Percentiles rank a stretch among this genome's conserved stretches.
Evolutionary conservation across 2,888 invertebrate genomes (phyloP).

Genomic region (Cephus spinipes): DNA sequence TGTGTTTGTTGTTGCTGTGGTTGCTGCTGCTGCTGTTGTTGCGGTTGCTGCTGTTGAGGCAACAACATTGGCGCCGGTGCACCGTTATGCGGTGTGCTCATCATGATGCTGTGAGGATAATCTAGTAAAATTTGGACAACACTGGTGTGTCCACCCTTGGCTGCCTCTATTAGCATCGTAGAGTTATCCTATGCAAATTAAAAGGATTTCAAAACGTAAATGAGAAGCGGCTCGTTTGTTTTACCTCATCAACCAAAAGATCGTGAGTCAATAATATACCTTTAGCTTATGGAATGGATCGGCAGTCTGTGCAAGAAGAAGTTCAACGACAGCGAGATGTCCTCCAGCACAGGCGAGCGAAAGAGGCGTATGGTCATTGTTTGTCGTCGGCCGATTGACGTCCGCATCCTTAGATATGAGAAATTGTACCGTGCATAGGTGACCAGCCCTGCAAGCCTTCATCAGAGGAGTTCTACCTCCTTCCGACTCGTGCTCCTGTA

Average conservation of each 20-base stretch:
- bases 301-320: slow-evolving; percentile 90
- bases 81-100: slow-evolving; percentile 69
- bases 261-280: slow-evolving; percentile 61
- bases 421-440: slow-evolving; percentile 95
- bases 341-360: slow-evolving; percentile 97
- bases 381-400: slow-evolving; percentile 89
- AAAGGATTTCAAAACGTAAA: neutral
- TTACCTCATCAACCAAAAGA: neutral
- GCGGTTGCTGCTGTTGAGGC: slow-evolving; percentile 51
- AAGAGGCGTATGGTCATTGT: slow-evolving; percentile 97
- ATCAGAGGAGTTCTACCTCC: slow-evolving; percentile 97
- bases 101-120: slow-evolving; percentile 88
- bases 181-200: slow-evolving; percentile 82
- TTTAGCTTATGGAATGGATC: slow-evolving; percentile 97
- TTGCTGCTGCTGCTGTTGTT: slow-evolving; percentile 40
- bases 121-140: slow-evolving; percentile 96
- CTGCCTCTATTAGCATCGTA: slow-evolving; percentile 98
- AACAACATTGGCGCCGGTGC: slow-evolving; percentile 50
- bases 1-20: slow-evolving; percentile 63
- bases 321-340: slow-evolving; percentile 92
- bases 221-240: neutral
- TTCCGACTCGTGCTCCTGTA: slow-evolving; percentile 93
- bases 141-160: slow-evolving; percentile 96
- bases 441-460: slow-evolving; percentile 98
- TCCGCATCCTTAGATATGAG: slow-evolving; percentile 89